Percentiles rank a stretch among this genome's conserved stretches.
phyloP scores from a whole-genome alignment of 2,888 invertebrate species.

The Drosophila ezoana region DNA sequence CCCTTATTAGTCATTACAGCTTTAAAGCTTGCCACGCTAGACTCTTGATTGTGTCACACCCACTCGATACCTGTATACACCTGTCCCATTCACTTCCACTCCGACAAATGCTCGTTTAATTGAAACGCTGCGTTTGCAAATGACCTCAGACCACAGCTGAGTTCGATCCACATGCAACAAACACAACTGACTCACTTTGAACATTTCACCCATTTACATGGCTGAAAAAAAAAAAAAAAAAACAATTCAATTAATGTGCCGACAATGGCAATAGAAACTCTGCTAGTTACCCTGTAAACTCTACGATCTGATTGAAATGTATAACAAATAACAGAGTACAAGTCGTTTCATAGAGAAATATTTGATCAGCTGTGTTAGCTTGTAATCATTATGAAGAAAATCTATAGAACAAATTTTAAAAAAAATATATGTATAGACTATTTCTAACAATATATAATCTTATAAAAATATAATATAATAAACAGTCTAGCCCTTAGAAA shows the following conservation, averaged over 20 bases:
- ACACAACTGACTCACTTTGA: constrained; percentile 48
- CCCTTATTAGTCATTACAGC: constrained; percentile 51
- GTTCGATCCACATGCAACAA: constrained; percentile 40
- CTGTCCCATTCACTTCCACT: constrained; percentile 35
- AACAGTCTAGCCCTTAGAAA: too few species aligned
- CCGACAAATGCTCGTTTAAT: constrained; percentile 38
- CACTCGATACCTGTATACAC: constrained; percentile 17
- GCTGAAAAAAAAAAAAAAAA: constrained; percentile 18
- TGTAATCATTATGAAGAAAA: too few species aligned
- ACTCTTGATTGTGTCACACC: constrained; percentile 24
- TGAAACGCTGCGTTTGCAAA: constrained; percentile 34
- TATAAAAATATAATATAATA: too few species aligned
- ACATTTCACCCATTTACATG: constrained; percentile 54
- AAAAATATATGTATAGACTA: too few species aligned
- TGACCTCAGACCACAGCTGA: constrained; percentile 38
- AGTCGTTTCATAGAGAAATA: too few species aligned
- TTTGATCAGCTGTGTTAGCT: too few species aligned
- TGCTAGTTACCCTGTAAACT: constrained; percentile 7
- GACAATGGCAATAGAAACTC: neutral
- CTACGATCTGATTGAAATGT: too few species aligned
- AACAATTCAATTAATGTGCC: constrained; percentile 36
- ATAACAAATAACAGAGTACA: too few species aligned
- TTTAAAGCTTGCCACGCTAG: constrained; percentile 19
- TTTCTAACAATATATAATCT: too few species aligned
- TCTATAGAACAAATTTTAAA: too few species aligned